Evolutionary conservation across 2,113 vertebrate genomes (phyloP), one percentile per base, ranked within the genome.

Genomic region (Coturnix japonica): DNA sequence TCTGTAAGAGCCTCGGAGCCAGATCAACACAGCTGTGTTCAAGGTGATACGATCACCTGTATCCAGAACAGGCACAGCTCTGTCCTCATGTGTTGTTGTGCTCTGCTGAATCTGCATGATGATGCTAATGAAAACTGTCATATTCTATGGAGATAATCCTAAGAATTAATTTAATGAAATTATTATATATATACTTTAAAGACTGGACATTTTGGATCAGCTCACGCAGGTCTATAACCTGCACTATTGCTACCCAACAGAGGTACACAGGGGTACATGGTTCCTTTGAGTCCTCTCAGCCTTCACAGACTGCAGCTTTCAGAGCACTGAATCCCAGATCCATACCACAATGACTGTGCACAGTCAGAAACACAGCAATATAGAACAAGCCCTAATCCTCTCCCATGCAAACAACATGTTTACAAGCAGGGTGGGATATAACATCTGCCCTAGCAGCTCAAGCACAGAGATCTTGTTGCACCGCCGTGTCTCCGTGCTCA

Each of bases 241-340:
- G 23, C 46, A 46, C 66, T 39, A 30, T 39, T 19, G 7, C 41
- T 39, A 16, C 8, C 47, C 35, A 13, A 26, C 23, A 23, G 85
- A 80, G 20, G 25, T 30, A 46, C 18, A 9, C 0, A 2, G 6
- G 30, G 51, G 37, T 11, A 3, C 26, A 57, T 1, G 1, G 22
- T 19, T 47, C 7, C 26, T 14, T 41, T 7, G 18, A 1, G 1
- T 21, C 18, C 41, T 43, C 4, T 0, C 47, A 43, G 63, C 49
- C 61, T 25, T 47, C n/a, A 6, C 0, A 9, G 35, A 37, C 35
- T n/a, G 14, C 13, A 51, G 61, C 17, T 20, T 21, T 1, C 28
- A 44, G n/a, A 87, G 67, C 66, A 43, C 9, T 1, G 25, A 18
- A 17, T 54, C 43, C 25, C 64, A 31, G 7, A 60, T 33, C 71